A percentile compares a stretch with the other conserved stretches of the same genome.
Conservation (phyloP, 2,888 invertebrate species). For the Metallyticus violacea region DNA sequence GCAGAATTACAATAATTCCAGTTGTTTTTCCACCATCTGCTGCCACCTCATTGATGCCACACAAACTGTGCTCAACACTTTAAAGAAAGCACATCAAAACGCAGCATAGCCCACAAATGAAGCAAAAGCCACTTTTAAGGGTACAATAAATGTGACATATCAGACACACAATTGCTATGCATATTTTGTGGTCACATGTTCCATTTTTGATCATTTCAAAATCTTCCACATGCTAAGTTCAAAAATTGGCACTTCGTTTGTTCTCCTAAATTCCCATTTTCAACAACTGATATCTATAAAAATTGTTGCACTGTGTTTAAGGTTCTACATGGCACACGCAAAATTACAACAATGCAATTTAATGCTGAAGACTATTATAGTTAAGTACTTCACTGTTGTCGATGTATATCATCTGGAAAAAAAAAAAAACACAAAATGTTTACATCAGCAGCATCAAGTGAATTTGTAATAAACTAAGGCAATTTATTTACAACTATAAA, state of each 20-base stretch:
- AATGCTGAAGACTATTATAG: neutral
- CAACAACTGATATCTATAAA: neutral
- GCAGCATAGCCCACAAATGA: neutral
- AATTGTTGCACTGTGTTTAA: neutral
- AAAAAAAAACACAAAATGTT: too few species aligned
- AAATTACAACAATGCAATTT: neutral
- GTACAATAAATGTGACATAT: neutral
- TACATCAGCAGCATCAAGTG: too few species aligned
- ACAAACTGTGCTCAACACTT: neutral
- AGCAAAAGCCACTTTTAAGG: neutral
- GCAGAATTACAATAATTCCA: neutral
- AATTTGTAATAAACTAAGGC: too few species aligned
- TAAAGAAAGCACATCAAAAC: neutral
- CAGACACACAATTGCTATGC: neutral
- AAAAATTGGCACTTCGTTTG: neutral
- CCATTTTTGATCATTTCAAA: too few species aligned
- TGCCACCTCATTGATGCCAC: too few species aligned
- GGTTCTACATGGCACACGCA: conserved; percentile 6
- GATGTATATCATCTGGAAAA: neutral
- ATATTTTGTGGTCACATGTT: neutral
- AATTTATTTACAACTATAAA: too few species aligned
- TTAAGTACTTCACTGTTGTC: neutral
- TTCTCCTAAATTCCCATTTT: neutral
- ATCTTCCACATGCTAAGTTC: neutral
- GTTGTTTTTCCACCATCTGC: neutral